Evolutionary conservation across 2,113 vertebrate species (phyloP), one percentile per base, ranked within the genome.

Genomic region (Chascanopsetta lugubris): DNA sequence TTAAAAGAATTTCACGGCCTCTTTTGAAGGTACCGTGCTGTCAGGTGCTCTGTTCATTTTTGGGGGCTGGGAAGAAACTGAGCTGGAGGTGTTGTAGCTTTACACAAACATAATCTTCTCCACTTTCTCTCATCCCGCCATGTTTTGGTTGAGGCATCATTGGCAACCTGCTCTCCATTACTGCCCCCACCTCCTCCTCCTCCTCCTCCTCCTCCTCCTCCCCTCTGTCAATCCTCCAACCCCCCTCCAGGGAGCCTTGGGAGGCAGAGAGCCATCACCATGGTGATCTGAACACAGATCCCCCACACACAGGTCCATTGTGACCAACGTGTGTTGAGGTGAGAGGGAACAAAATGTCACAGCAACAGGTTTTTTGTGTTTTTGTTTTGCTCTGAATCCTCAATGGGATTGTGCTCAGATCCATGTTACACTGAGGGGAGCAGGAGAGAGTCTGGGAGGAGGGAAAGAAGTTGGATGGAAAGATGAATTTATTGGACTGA

Each of bases 331-430:
- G 85, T 54, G 84, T 85, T 68, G 85, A 91, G 90, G 91, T 92
- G 88, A 89, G 89, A 89, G 88, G 73, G 88, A 93, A 90, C 89
- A 88, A 91, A 93, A 92, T 93, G 91, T 92, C 91, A 93, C 87
- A 87, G 91, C 92, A 92, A 93, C 91, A 89, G 90, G 78, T 82
- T 91, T 91, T 88, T 80, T 83, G 72, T 88, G 87, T 91, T 91
- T 87, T 91, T 93, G 88, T 89, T 91, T 91, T 90, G 89, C 87
- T 80, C 69, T 63, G 59, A 84, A 74, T 71, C 69, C 89, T 89
- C 92, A 0, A 64, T 78, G 83, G 91, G 84, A 87, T 80, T 89
- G 72, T 76, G 69, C 83, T 86, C 76, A 80, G 87, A 90, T 89
- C 80, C 78, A 65, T 73, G 76, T 76, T 47, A 68, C 85, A 82